Evolutionary conservation across 2,113 vertebrate genomes (phyloP), one percentile per base, ranked within the genome.

Genomic region (Haemorhous mexicanus): DNA sequence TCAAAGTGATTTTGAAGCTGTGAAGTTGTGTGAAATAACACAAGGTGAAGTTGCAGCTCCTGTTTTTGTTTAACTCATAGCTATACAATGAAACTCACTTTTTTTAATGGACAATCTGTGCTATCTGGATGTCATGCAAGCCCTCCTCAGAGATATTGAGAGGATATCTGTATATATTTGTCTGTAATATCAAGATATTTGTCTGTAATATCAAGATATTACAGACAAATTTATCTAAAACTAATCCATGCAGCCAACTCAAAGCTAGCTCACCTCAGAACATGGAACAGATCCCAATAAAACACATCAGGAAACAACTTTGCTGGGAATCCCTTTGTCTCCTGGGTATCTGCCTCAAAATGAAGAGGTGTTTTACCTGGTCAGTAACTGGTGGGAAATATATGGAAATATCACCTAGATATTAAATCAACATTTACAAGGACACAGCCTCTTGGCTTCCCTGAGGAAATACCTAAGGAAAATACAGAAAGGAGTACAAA

Each of bases 11-110:
- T 80, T 58, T 22, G 39, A 74, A n/a, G 10, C 12, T 15, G 2
- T 39, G 35, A 33, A 63, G 7, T 8, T 37, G 33, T 0, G 0
- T 39, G 16, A 74, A 64, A 7, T n/a, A 10, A 39, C 39, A 27
- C 39, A 15, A 33, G 14, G 46, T 20, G 14, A 47, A 63, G 3
- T 1, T 32, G 6, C 18, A 49, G 7, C 3, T 37, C 49, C 33
- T 21, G 0, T 21, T 27, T 77, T 43, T 52, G 8, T 27, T 46
- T 81, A 33, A 26, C 30, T 46, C 15, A 8, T 32, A 44, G 49
- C 9, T 14, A 18, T 1, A 53, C 33, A 13, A 8, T 4, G 14
- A 49, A 53, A 46, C 15, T 22, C 4, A 23, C 46, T 62, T 22
- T 12, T 4, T 6, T 32, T 39, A 8, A 16, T 41, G 30, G 35